A percentile compares a stretch with the other conserved stretches of the same genome.
phyloP scores from a whole-genome alignment of 2,888 invertebrate genomes.

The Labia minor region DNA sequence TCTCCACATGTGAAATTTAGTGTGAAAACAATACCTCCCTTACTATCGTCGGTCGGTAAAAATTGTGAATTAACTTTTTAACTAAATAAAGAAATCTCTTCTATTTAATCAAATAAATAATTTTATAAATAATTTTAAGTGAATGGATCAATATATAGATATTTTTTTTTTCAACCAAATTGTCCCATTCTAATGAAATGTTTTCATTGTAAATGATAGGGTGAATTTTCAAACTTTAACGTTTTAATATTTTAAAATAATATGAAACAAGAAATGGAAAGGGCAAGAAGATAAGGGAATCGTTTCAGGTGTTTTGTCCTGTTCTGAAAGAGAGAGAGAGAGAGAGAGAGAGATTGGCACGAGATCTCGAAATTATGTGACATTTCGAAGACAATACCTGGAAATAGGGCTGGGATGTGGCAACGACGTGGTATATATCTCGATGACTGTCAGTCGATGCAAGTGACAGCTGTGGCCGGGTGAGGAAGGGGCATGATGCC shows the following conservation, averaged over 20 bases:
- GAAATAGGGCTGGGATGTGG: too few species aligned
- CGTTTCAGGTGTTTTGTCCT: neutral
- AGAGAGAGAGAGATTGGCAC: neutral
- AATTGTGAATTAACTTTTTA: too few species aligned
- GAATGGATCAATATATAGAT: too few species aligned
- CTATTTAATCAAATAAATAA: too few species aligned
- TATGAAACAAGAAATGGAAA: neutral
- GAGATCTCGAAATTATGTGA: neutral
- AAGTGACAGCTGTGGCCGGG: neutral
- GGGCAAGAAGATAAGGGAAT: neutral
- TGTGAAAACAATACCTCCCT: too few species aligned
- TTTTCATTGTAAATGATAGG: neutral
- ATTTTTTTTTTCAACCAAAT: too few species aligned
- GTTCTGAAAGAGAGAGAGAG: neutral
- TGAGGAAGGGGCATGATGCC: too few species aligned
- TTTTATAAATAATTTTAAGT: too few species aligned
- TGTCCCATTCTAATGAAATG: neutral
- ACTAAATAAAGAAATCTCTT: too few species aligned
- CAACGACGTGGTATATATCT: neutral
- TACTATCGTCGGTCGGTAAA: too few species aligned
- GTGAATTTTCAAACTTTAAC: neutral
- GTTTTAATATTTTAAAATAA: neutral
- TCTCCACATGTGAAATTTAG: too few species aligned
- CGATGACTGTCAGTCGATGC: neutral
- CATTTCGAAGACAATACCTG: neutral